Percentiles rank a stretch among this genome's conserved stretches.
phyloP scores from a whole-genome alignment of 1,140 invertebrate species.

The Aphelinus atriplicis region DNA sequence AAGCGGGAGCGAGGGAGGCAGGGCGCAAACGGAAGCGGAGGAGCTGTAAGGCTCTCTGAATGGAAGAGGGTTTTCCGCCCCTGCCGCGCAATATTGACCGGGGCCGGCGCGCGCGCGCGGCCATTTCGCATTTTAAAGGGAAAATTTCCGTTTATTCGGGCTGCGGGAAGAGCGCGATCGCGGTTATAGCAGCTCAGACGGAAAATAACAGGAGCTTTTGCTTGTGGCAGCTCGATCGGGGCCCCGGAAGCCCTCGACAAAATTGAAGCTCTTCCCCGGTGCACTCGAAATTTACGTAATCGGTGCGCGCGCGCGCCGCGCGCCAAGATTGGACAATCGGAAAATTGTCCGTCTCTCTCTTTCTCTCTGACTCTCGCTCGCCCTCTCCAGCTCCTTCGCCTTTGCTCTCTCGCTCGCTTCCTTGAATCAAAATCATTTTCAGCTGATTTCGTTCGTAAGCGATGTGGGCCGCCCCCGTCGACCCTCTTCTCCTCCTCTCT shows the following conservation, averaged over 20 bases:
- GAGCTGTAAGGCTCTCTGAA: conserved; percentile 50
- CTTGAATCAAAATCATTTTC: conserved; percentile 25
- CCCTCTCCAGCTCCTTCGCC: conserved; percentile 2
- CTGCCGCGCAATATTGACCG: conserved; percentile 36
- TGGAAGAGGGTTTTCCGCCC: conserved; percentile 54
- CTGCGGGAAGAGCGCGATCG: conserved; percentile 47
- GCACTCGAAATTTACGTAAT: conserved; percentile 40
- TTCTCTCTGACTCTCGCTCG: neutral
- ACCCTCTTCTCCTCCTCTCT: neutral
- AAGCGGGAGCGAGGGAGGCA: neutral
- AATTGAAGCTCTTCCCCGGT: conserved; percentile 40
- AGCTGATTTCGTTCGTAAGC: neutral
- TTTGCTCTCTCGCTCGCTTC: neutral
- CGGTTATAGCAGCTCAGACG: conserved; percentile 59
- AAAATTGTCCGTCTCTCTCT: conserved; percentile 32
- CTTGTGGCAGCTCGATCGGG: conserved; percentile 58
- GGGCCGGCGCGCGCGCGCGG: conserved; percentile 50
- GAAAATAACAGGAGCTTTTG: conserved; percentile 65
- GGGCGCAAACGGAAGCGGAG: conserved; percentile 8
- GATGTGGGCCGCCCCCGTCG: neutral
- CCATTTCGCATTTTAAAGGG: conserved; percentile 65
- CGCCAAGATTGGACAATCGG: conserved; percentile 37
- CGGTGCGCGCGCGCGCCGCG: neutral
- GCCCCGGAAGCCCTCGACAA: conserved; percentile 47
- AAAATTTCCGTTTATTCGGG: conserved; percentile 63